Evolutionary conservation across 1,140 invertebrate species (phyloP).

Genomic region (Chrysoperla carnea): DNA sequence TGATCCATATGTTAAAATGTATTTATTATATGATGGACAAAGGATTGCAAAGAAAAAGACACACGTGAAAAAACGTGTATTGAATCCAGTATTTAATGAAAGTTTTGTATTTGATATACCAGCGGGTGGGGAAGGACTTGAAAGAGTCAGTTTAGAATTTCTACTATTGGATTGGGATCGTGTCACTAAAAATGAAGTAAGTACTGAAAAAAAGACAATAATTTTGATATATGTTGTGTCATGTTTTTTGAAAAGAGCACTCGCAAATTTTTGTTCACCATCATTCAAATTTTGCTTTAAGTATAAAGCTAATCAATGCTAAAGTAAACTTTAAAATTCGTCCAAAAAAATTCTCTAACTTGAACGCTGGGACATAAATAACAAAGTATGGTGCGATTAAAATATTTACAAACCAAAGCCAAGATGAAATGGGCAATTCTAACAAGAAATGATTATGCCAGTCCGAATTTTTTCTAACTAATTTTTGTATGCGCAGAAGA

Average conservation of each 20-base stretch:
- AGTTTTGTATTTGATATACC: constrained; percentile 82
- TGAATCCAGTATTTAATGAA: constrained; percentile 98
- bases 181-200: constrained; percentile 92
- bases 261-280: constrained; percentile 3
- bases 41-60: constrained; percentile 98
- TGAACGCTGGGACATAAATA: too few species aligned
- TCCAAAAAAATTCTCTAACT: too few species aligned
- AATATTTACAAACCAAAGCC: too few species aligned
- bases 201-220: constrained; percentile 2
- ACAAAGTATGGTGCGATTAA: too few species aligned
- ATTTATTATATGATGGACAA: constrained; percentile 91
- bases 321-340: too few species aligned
- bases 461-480: too few species aligned
- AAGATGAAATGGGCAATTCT: too few species aligned
- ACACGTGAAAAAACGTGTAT: constrained; percentile 92
- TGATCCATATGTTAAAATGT: constrained; percentile 93
- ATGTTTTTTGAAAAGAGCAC: not conserved
- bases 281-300: not conserved
- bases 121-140: constrained; percentile 54
- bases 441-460: too few species aligned
- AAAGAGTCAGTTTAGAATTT: constrained; percentile 82
- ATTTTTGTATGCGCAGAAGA: too few species aligned
- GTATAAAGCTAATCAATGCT: not conserved
- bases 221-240: not conserved
- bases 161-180: constrained; percentile 91